Percentiles rank a stretch among this genome's conserved stretches.
These are phyloP conservation scores for Drosophila histrio DNA, from an alignment of 2,888 invertebrate genomes.

Conservation along the genomic window DNA sequence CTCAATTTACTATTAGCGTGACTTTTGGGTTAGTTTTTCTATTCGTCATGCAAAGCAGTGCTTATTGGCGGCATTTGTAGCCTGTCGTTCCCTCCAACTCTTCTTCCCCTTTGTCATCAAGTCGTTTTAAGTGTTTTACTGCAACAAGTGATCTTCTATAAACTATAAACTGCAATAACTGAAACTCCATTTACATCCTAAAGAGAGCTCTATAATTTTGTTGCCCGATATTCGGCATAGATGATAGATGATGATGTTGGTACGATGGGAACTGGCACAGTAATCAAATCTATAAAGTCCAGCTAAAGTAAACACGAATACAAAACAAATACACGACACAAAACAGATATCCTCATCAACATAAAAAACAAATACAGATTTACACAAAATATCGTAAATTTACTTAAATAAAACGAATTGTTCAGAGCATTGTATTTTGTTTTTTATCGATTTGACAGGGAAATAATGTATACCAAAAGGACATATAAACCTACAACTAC, in stretches of 20 bases:
- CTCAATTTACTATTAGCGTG: conserved; percentile 79
- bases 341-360: neutral
- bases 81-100: neutral
- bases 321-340: neutral
- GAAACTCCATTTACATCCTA: conserved; percentile 38
- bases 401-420: conserved; percentile 1
- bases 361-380: conserved; percentile 20
- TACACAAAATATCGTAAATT: conserved; percentile 20
- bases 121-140: conserved; percentile 65
- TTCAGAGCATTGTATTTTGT: neutral
- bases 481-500: neutral
- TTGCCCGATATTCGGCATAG: conserved; percentile 49
- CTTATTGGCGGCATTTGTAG: conserved; percentile 57
- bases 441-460: neutral
- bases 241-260: conserved; percentile 2
- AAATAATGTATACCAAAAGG: neutral
- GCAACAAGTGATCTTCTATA: conserved; percentile 73
- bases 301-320: conserved; percentile 39
- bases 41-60: conserved; percentile 77
- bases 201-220: conserved; percentile 49
- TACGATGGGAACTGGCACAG: conserved; percentile 46
- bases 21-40: conserved; percentile 79
- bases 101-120: conserved; percentile 8
- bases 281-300: conserved; percentile 27
- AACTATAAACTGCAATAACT: conserved; percentile 45